A percentile compares a stretch with the other conserved stretches of the same genome.
Evolutionary conservation across 2,113 vertebrate species (phyloP).

Genomic region (Bungarus multicinctus): DNA sequence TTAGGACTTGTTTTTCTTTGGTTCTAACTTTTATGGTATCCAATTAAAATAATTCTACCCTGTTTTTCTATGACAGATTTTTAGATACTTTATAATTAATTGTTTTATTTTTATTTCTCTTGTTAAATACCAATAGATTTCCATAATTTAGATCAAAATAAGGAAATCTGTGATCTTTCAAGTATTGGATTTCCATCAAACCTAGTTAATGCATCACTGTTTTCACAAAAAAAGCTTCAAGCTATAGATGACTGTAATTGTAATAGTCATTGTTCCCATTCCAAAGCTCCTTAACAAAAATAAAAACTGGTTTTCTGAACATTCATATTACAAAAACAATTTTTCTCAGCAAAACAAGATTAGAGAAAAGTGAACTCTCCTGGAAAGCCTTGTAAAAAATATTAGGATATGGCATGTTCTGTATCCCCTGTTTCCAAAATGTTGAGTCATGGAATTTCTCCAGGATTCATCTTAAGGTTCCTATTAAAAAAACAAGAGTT

Average conservation of each 20-base stretch:
- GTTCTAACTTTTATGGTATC: not conserved
- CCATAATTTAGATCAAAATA: not conserved
- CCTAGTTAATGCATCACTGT: not conserved
- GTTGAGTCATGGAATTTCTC: not conserved
- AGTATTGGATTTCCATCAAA: not conserved
- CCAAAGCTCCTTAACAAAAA: conserved; percentile 11
- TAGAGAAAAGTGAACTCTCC: not conserved
- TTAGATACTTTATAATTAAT: not conserved
- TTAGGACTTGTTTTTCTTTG: not conserved
- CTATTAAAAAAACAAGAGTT: not conserved
- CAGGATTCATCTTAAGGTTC: not conserved
- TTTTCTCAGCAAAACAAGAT: not conserved
- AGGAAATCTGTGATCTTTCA: not conserved
- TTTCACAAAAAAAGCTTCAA: conserved; percentile 25
- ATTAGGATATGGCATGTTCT: not conserved
- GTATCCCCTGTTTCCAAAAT: not conserved
- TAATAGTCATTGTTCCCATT: not conserved
- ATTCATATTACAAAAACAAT: not conserved
- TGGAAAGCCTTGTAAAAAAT: not conserved
- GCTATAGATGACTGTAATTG: not conserved
- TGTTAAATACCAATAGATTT: not conserved
- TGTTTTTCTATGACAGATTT: not conserved
- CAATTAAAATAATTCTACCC: not conserved
- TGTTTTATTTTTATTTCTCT: not conserved
- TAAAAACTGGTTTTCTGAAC: not conserved